Evolutionary conservation across 1,140 invertebrate genomes (phyloP).

Genomic region (Drosophila yakuba): DNA sequence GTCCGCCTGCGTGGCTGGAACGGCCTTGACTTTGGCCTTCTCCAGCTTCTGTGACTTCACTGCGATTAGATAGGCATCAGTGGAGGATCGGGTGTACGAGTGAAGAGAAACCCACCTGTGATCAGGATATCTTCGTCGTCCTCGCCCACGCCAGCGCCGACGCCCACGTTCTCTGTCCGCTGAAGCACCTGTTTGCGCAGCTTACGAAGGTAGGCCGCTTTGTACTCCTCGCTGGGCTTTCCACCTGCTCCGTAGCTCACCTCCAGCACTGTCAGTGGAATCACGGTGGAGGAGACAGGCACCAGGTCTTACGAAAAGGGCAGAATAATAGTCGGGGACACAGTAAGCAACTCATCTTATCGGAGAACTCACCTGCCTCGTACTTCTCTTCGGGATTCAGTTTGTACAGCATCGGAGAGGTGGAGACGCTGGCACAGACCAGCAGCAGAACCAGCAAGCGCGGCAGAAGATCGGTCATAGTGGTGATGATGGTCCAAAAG

Average conservation of each 20-base stretch:
- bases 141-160: not conserved
- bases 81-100: no score
- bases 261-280: constrained; percentile 87
- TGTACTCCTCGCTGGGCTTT: constrained; percentile 80
- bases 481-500: constrained; percentile 28
- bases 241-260: constrained; percentile 84
- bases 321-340: not conserved
- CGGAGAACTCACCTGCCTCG: constrained; percentile 62
- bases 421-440: constrained; percentile 25
- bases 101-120: constrained; percentile 40
- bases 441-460: constrained; percentile 25
- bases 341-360: not conserved
- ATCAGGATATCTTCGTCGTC: constrained; percentile 50
- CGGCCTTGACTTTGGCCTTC: constrained; percentile 67
- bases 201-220: constrained; percentile 78
- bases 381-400: constrained; percentile 81
- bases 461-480: constrained; percentile 8
- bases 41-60: constrained; percentile 63
- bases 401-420: constrained; percentile 77
- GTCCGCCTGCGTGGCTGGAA: constrained; percentile 24
- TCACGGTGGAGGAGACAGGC: constrained; percentile 88
- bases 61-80: constrained; percentile 19
- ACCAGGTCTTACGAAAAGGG: constrained; percentile 85
- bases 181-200: constrained; percentile 77
- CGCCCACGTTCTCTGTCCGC: constrained; percentile 13